Evolutionary conservation across 2,797 vertebrate genomes (phyloP).

Genomic region (Bufotes viridis): DNA sequence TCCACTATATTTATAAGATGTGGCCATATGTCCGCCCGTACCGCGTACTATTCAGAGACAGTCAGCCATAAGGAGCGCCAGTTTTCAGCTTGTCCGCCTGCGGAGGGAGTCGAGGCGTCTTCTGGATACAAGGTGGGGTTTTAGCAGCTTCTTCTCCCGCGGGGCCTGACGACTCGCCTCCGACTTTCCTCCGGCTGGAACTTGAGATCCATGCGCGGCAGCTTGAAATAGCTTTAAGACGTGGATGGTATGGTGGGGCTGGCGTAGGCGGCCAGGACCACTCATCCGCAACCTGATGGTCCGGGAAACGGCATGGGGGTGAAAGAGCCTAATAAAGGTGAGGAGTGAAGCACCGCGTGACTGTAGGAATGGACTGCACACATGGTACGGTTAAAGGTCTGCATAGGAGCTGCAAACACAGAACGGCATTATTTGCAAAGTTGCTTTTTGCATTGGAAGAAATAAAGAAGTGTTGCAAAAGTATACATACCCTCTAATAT

Average conservation of each 20-base stretch:
- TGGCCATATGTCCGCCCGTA: slow-evolving; percentile 50
- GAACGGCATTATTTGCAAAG: neutral
- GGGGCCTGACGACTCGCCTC: neutral
- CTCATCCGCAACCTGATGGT: too few relatives aligned
- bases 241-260: too few relatives aligned
- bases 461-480: neutral
- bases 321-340: too few relatives aligned
- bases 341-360: too few relatives aligned
- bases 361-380: too few relatives aligned
- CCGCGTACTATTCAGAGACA: slow-evolving; percentile 43
- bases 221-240: slow-evolving; percentile 11
- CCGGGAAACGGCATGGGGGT: too few relatives aligned
- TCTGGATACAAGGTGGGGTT: slow-evolving; percentile 16
- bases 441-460: neutral
- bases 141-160: slow-evolving; percentile 28
- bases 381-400: neutral
- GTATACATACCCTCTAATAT: too few relatives aligned
- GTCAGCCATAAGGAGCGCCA: slow-evolving; percentile 54
- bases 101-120: slow-evolving; percentile 25
- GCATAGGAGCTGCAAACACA: neutral
- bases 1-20: slow-evolving; percentile 57
- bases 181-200: slow-evolving; percentile 30
- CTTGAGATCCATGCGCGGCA: neutral
- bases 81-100: slow-evolving; percentile 48
- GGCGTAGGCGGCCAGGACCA: too few relatives aligned